Evolutionary conservation across 2,113 vertebrate genomes (phyloP), one percentile per base, ranked within the genome.

Genomic region (Saccopteryx leptura): DNA sequence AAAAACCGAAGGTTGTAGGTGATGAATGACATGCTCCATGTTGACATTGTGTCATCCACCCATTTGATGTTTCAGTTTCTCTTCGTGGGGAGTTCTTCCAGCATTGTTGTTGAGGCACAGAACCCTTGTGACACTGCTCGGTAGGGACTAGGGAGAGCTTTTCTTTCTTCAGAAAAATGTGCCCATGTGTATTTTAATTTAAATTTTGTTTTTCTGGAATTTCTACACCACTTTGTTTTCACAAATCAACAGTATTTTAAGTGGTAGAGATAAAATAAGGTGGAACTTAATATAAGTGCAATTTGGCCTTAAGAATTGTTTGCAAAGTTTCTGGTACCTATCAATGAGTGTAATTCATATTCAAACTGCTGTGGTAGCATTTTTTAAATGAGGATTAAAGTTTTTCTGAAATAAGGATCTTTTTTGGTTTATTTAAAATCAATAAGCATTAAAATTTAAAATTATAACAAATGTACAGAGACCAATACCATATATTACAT

Each of bases 221-320:
- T 66, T 91, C 87, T 81, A 88, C 1, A 80, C n/a, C 19, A 56
- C 33, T 87, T 69, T 86, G 11, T 80, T 56, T 83, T 80, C 4
- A 89, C 75, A 90, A 76, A 61, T 58, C 3, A 75, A 50, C 2
- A 50, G 19, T 52, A 63, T 90, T 86, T 88, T 72, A 71, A 88
- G 17, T 66, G 63, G 24, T 79, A 82, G 33, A 95, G n/a, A 72
- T 80, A 54, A 68, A 15, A 39, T 39, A 92, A 69, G 1, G 11
- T 48, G 4, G 50, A n/a, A 63, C 3, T 84, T 76, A 50, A 4
- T 72, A 0, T 21, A 5, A 28, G 26, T 75, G 7, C 12, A 52
- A 10, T 83, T 69, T 79, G 84, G 17, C 63, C 39, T 94, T 84
- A 83, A 80, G 81, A 91, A 76, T 82, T 39, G 21, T 90, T 88